A percentile compares a stretch with the other conserved stretches of the same genome.
Conservation (phyloP, 2,113 vertebrate genomes). For the Hylia prasina region DNA sequence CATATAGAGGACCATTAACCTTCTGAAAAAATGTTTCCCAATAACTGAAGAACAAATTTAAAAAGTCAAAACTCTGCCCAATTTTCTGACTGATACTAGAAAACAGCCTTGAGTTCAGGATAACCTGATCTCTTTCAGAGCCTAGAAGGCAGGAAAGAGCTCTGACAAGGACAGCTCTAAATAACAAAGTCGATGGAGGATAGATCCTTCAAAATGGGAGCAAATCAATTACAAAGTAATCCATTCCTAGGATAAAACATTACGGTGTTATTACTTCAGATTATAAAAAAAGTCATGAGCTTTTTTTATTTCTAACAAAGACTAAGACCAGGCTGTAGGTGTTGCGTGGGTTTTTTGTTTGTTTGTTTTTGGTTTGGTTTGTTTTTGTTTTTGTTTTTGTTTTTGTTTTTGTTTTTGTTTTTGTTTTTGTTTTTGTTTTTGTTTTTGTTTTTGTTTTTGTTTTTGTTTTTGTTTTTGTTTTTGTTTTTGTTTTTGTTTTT, state of each 20-base stretch:
- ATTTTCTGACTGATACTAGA: neutral
- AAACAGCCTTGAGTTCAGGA: neutral
- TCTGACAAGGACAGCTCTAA: neutral
- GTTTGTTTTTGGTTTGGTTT: too few species aligned
- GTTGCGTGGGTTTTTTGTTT: too few species aligned
- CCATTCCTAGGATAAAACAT: neutral
- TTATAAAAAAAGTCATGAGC: neutral
- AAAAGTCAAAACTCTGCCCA: neutral
- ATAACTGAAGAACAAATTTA: neutral
- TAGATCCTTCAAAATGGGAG: neutral
- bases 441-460: neutral
- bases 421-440: too few species aligned
- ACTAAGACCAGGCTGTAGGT: neutral
- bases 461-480: too few species aligned
- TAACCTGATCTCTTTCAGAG: neutral
- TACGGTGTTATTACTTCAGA: neutral
- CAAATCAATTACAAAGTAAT: neutral
- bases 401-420: too few species aligned
- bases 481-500: too few species aligned
- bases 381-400: neutral
- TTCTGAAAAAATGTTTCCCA: neutral
- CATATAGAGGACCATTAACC: neutral
- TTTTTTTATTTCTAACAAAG: neutral
- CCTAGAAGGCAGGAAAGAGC: neutral
- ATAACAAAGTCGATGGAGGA: neutral